Evolutionary conservation across 2,888 invertebrate species (phyloP).

Genomic region (Drosophila meridionalis): DNA sequence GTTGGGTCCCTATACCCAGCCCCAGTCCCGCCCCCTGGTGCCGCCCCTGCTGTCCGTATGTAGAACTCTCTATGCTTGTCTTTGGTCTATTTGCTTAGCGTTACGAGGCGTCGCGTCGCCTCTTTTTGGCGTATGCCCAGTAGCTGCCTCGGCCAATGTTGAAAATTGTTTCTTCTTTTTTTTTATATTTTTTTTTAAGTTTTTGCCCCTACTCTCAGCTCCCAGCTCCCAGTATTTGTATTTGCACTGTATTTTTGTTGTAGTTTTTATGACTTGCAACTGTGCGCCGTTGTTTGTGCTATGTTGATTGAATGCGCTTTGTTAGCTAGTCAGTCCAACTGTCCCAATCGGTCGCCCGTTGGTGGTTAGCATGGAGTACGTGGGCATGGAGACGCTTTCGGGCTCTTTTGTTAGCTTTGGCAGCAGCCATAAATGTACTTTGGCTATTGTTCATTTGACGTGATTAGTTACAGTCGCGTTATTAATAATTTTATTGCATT

Average conservation of each 20-base stretch:
- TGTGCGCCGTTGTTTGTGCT: slow-evolving; percentile 62
- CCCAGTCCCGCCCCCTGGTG: background rate
- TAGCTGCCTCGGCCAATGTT: slow-evolving; percentile 50
- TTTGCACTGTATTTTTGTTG: slow-evolving; percentile 50
- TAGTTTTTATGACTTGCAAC: slow-evolving; percentile 78
- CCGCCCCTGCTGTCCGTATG: slow-evolving; percentile 24
- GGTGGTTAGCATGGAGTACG: slow-evolving; percentile 7
- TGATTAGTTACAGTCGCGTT: slow-evolving; percentile 67
- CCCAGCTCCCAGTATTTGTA: slow-evolving; percentile 39
- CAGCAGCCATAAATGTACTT: slow-evolving; percentile 45
- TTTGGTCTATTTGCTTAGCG: slow-evolving; percentile 74
- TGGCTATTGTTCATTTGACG: slow-evolving; percentile 60
- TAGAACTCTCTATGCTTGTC: slow-evolving; percentile 47
- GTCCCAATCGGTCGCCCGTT: slow-evolving; percentile 22
- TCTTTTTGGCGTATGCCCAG: slow-evolving; percentile 77
- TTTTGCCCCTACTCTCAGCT: background rate
- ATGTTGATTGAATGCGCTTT: slow-evolving; percentile 77
- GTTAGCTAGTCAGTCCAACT: slow-evolving; percentile 49
- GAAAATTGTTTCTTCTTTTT: slow-evolving; percentile 48
- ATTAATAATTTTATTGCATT: slow-evolving; percentile 61
- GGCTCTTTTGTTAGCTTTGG: slow-evolving; percentile 57
- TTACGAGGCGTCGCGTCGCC: slow-evolving; percentile 67
- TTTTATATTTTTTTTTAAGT: slow-evolving; percentile 3
- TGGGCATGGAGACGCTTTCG: slow-evolving; percentile 9
- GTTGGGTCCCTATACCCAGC: slow-evolving; percentile 19